These are phyloP conservation scores for Pediacus dermestoides DNA, from an alignment of 2,888 invertebrate species.

Conservation along the genomic window DNA sequence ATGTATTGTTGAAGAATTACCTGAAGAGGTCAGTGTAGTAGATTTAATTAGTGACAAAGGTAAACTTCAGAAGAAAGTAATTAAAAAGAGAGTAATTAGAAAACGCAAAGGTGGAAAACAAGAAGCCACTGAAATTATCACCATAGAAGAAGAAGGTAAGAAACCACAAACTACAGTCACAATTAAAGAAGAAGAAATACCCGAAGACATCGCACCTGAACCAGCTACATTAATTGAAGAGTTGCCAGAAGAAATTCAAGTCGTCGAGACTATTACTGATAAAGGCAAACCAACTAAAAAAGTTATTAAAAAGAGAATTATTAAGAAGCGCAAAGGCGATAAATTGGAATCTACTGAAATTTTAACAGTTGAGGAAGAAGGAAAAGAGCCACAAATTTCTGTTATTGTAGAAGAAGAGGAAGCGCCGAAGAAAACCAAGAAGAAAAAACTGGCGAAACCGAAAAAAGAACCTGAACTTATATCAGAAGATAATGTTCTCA, in stretches of 20 bases:
- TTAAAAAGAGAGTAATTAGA: constrained; percentile 33
- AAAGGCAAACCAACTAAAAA: constrained; percentile 32
- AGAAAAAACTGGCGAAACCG: constrained; percentile 33
- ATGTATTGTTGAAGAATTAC: constrained; percentile 27
- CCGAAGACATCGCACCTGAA: constrained; percentile 21
- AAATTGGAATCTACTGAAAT: constrained; percentile 34
- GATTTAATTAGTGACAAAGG: constrained; percentile 44
- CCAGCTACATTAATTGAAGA: constrained; percentile 31
- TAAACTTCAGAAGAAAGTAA: constrained; percentile 36
- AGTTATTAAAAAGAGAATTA: constrained; percentile 29
- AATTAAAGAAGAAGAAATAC: constrained; percentile 42
- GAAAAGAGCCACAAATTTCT: constrained; percentile 46
- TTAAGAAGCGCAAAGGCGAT: constrained; percentile 31
- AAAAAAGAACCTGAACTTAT: constrained; percentile 11
- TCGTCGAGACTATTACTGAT: constrained; percentile 45
- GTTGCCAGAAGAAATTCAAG: constrained; percentile 38
- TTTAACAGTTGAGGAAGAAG: constrained; percentile 47
- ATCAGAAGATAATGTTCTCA: constrained; percentile 42
- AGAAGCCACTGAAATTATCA: constrained; percentile 36
- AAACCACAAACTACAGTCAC: constrained; percentile 45
- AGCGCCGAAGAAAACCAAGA: constrained; percentile 1
- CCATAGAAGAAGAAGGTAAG: constrained; percentile 44
- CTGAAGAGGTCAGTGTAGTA: constrained; percentile 40
- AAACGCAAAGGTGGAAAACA: constrained; percentile 36
- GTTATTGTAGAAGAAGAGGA: constrained; percentile 41